Percentiles rank a stretch among this genome's conserved stretches.
Evolutionary conservation across 2,797 vertebrate species (phyloP).

Genomic region (Melanogrammus aeglefinus): DNA sequence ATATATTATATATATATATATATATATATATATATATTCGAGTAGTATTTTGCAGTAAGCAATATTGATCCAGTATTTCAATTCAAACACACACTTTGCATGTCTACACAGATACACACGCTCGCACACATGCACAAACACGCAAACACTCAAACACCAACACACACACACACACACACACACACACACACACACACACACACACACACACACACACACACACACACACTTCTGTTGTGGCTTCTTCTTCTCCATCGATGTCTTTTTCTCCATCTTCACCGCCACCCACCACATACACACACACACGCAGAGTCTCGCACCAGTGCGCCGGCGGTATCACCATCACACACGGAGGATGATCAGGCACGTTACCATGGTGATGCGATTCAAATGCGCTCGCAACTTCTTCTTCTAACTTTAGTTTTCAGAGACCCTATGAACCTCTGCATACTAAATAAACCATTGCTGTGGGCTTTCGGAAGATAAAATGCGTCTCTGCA

Average conservation of each 20-base stretch:
- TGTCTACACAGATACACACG: background rate
- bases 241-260: background rate
- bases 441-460: background rate
- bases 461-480: background rate
- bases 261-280: background rate
- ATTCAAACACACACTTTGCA: background rate
- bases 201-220: background rate
- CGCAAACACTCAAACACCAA: background rate
- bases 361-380: background rate
- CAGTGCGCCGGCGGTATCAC: background rate
- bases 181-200: background rate
- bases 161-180: background rate
- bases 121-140: background rate
- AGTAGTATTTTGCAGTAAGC: background rate
- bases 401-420: background rate
- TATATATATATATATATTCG: background rate
- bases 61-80: background rate
- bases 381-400: background rate
- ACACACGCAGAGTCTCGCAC: background rate
- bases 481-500: background rate
- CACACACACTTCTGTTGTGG: background rate
- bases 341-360: background rate
- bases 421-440: background rate
- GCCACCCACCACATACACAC: conserved; percentile 26
- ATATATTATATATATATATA: background rate